Evolutionary conservation across 1,140 invertebrate species (phyloP).

Genomic region (Melipona quadrifasciata): DNA sequence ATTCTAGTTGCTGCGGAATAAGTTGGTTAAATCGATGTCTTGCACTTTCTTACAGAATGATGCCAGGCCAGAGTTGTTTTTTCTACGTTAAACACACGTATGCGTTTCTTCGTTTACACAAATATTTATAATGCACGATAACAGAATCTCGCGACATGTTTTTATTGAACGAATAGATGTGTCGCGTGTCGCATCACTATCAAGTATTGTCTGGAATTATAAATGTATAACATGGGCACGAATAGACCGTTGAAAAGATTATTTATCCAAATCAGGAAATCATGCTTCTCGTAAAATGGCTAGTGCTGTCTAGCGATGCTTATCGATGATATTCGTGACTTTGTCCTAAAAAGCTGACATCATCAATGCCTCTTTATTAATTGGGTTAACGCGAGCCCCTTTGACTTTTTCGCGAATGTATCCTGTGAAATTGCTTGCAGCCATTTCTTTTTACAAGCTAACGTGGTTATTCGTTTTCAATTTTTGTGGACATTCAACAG

Average conservation of each 20-base stretch:
- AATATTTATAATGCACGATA: neutral
- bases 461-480: neutral
- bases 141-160: slow-evolving; percentile 44
- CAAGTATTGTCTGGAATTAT: slow-evolving; percentile 66
- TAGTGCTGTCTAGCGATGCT: slow-evolving; percentile 26
- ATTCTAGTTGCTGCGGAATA: neutral
- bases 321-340: slow-evolving; percentile 44
- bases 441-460: neutral
- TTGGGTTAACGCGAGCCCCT: slow-evolving; percentile 49
- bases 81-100: neutral
- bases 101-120: neutral
- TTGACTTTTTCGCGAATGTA: neutral
- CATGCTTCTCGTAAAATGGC: slow-evolving; percentile 13
- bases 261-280: slow-evolving; percentile 70
- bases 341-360: neutral
- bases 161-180: slow-evolving; percentile 62
- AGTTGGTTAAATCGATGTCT: too few species aligned
- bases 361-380: slow-evolving; percentile 36
- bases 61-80: neutral
- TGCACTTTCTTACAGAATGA: neutral
- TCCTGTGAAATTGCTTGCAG: neutral
- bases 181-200: slow-evolving; percentile 62
- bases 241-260: slow-evolving; percentile 66
- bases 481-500: neutral
- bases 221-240: slow-evolving; percentile 70